These are phyloP conservation scores for Tichodroma muraria DNA, from an alignment of 2,113 vertebrate genomes.

Conservation along the genomic window DNA sequence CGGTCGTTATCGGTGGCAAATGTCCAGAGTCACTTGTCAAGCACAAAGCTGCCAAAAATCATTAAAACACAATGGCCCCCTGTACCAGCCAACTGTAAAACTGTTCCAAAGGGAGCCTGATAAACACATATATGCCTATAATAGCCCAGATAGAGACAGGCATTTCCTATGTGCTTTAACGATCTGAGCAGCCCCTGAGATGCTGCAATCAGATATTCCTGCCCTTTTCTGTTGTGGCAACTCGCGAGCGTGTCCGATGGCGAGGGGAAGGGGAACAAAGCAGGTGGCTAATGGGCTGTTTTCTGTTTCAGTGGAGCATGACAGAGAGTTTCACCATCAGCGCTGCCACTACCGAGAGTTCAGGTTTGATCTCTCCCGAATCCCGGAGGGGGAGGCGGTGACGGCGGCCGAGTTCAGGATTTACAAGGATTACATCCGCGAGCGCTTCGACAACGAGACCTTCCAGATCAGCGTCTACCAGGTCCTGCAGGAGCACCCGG, in stretches of 20 bases:
- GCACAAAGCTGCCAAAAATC: constrained; percentile 22
- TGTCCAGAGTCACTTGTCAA: constrained; percentile 43
- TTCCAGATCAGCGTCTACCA: constrained; percentile 90
- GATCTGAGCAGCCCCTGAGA: neutral
- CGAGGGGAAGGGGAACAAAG: constrained; percentile 23
- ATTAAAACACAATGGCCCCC: constrained; percentile 12
- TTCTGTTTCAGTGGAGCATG: constrained; percentile 79
- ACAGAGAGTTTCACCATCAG: constrained; percentile 80
- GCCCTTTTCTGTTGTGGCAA: constrained; percentile 21
- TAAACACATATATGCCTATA: neutral
- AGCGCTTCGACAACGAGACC: constrained; percentile 84
- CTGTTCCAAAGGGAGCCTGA: neutral
- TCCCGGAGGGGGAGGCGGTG: constrained; percentile 88
- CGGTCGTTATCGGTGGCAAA: constrained; percentile 15
- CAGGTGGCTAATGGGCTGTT: constrained; percentile 45
- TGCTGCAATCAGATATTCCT: constrained; percentile 40
- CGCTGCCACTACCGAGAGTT: constrained; percentile 84
- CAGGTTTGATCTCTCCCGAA: constrained; percentile 89
- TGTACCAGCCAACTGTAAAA: neutral
- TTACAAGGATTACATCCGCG: constrained; percentile 86
- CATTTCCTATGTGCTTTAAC: neutral
- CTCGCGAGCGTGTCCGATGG: neutral
- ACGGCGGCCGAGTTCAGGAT: constrained; percentile 92
- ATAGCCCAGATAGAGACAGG: neutral
- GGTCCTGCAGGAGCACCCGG: constrained; percentile 80